Conservation (phyloP, 1,140 invertebrate species). For the Adelges cooleyi region DNA sequence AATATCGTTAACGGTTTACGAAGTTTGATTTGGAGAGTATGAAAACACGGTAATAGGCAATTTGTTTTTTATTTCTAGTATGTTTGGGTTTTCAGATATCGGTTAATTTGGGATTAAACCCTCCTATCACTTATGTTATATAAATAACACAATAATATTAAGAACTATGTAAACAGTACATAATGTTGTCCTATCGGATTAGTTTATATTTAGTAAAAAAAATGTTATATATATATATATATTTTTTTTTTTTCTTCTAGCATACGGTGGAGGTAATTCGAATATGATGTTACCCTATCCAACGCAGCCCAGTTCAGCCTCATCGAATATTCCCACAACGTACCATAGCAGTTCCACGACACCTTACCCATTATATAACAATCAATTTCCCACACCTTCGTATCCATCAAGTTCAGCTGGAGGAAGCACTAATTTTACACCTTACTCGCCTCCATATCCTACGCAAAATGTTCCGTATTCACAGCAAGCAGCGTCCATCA, state of each 20-base stretch:
- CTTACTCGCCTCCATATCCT: conserved; percentile 33
- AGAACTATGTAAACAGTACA: too few species aligned
- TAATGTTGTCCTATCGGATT: too few species aligned
- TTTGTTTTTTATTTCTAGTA: too few species aligned
- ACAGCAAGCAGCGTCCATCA: neutral
- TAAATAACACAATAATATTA: too few species aligned
- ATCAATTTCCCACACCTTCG: conserved; percentile 39
- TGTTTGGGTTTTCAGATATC: too few species aligned
- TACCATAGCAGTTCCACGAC: conserved; percentile 33
- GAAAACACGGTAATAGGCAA: too few species aligned
- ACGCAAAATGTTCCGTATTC: conserved; percentile 28
- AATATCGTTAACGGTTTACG: too few species aligned
- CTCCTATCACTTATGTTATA: too few species aligned
- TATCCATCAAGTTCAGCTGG: conserved; percentile 32
- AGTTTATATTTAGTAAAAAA: too few species aligned
- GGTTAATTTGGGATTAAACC: too few species aligned
- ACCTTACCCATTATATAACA: conserved; percentile 33
- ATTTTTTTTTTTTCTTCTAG: neutral
- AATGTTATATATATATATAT: too few species aligned
- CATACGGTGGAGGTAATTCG: conserved; percentile 37
- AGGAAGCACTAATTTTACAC: conserved; percentile 18
- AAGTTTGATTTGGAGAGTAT: too few species aligned
- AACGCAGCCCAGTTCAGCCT: conserved; percentile 19
- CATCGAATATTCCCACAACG: conserved; percentile 30
- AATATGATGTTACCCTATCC: conserved; percentile 34